Conservation (phyloP, 2,888 invertebrate genomes). For the Meiosimyza platycephala region DNA sequence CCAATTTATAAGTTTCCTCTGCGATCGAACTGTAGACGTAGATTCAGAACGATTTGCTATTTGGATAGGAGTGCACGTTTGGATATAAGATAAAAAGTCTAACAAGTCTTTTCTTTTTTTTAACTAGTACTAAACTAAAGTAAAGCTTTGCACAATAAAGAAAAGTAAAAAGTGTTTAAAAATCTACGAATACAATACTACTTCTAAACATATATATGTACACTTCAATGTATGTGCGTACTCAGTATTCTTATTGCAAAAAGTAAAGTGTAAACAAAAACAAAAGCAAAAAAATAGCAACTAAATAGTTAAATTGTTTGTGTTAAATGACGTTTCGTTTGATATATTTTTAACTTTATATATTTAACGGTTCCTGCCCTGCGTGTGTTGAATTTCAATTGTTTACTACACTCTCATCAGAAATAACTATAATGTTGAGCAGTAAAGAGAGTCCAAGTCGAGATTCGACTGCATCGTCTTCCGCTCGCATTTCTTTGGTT, state of each 20-base stretch:
- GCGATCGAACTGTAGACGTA: slow-evolving; percentile 18
- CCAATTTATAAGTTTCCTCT: slow-evolving; percentile 29
- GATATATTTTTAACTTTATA: not conserved
- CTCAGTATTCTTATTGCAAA: too few species aligned
- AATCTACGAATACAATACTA: not conserved
- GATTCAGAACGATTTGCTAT: slow-evolving; percentile 30
- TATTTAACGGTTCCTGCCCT: not conserved
- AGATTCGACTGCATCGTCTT: slow-evolving; percentile 64
- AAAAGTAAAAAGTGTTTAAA: slow-evolving; percentile 12
- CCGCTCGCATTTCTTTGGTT: slow-evolving; percentile 62
- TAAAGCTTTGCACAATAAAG: slow-evolving; percentile 4
- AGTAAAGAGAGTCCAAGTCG: slow-evolving; percentile 67
- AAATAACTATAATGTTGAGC: slow-evolving; percentile 49
- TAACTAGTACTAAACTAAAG: not conserved
- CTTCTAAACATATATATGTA: too few species aligned
- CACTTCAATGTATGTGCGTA: too few species aligned
- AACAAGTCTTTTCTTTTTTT: not conserved
- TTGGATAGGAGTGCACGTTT: slow-evolving; percentile 22
- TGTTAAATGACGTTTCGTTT: too few species aligned
- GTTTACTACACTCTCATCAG: not conserved
- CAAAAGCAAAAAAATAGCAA: too few species aligned
- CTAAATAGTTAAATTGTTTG: too few species aligned
- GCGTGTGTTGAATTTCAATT: not conserved
- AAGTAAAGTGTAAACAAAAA: too few species aligned
- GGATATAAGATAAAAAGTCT: not conserved